Evolutionary conservation across 2,888 invertebrate genomes (phyloP).

Genomic region (Drosophila hawaiiensis): DNA sequence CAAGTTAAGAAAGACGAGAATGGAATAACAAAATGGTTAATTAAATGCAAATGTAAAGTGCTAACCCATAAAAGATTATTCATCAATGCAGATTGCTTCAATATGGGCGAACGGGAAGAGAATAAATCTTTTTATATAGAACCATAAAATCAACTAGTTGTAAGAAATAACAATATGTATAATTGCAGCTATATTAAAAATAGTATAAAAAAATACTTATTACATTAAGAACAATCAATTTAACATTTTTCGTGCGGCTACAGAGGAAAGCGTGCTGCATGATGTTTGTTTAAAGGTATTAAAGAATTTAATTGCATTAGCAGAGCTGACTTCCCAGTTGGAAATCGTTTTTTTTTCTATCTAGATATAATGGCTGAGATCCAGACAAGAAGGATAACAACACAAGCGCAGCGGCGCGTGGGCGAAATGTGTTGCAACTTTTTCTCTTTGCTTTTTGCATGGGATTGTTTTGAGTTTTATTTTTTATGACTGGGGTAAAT

Average conservation of each 20-base stretch:
- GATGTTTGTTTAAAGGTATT: constrained; percentile 25
- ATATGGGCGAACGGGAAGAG: neutral
- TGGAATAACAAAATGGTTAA: constrained; percentile 56
- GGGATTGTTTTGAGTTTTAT: constrained; percentile 53
- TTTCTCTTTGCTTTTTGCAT: constrained; percentile 45
- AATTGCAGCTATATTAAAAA: neutral
- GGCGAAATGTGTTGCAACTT: constrained; percentile 64
- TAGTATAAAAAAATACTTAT: neutral
- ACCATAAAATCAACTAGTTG: constrained; percentile 2
- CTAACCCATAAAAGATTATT: constrained; percentile 20
- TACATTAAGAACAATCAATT: constrained; percentile 10
- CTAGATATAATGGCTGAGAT: constrained; percentile 21
- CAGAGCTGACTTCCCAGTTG: constrained; percentile 30
- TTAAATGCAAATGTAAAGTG: constrained; percentile 62
- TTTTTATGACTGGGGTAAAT: constrained; percentile 68
- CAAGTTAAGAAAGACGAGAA: neutral
- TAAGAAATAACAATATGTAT: neutral
- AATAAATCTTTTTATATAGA: neutral
- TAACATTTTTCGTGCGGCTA: neutral
- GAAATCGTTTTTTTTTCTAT: constrained; percentile 17
- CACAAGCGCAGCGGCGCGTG: constrained; percentile 58
- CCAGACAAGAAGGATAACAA: constrained; percentile 46
- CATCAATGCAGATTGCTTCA: constrained; percentile 14
- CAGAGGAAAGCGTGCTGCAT: neutral
- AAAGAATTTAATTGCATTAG: constrained; percentile 19